A percentile compares a stretch with the other conserved stretches of the same genome.
phyloP scores from a whole-genome alignment of 2,797 vertebrate species.

The Myotis daubentonii region DNA sequence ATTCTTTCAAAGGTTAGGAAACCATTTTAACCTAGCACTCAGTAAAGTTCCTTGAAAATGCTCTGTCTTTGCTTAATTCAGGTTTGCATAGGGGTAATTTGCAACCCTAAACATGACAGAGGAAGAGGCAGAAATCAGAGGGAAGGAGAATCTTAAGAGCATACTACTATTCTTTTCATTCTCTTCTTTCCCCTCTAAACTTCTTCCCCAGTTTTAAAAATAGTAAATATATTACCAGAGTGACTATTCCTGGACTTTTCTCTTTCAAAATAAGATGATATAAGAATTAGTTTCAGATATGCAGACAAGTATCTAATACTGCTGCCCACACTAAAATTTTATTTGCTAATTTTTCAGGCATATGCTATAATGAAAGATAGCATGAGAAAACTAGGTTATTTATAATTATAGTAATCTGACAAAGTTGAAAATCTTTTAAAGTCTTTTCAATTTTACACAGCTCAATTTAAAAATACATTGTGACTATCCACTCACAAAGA shows the following conservation, averaged over 20 bases:
- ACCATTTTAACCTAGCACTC: background rate
- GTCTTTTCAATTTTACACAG: conserved; percentile 26
- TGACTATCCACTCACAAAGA: conserved; percentile 35
- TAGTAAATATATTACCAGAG: background rate
- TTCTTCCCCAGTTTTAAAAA: background rate
- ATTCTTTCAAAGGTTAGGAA: background rate
- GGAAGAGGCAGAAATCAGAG: background rate
- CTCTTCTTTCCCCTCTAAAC: background rate
- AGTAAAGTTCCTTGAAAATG: background rate
- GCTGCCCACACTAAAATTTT: conserved; percentile 38
- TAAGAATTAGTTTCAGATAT: conserved; percentile 48
- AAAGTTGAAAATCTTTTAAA: conserved; percentile 15
- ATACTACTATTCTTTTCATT: background rate
- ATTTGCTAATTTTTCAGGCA: conserved; percentile 56
- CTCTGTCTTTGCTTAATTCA: background rate
- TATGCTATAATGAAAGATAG: conserved; percentile 3
- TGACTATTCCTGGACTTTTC: background rate
- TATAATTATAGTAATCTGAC: conserved; percentile 42
- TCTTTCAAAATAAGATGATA: conserved; percentile 53
- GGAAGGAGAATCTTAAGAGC: background rate
- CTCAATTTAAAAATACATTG: conserved; percentile 52
- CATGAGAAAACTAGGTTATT: conserved; percentile 41
- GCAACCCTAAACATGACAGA: background rate
- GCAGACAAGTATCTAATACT: conserved; percentile 27
- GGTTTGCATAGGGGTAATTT: background rate